Evolutionary conservation across 30 jellyfish, hydroid and myxozoan species (phyloP), one percentile per base, ranked within the genome.

Genomic region (Turritopsis dohrnii): DNA sequence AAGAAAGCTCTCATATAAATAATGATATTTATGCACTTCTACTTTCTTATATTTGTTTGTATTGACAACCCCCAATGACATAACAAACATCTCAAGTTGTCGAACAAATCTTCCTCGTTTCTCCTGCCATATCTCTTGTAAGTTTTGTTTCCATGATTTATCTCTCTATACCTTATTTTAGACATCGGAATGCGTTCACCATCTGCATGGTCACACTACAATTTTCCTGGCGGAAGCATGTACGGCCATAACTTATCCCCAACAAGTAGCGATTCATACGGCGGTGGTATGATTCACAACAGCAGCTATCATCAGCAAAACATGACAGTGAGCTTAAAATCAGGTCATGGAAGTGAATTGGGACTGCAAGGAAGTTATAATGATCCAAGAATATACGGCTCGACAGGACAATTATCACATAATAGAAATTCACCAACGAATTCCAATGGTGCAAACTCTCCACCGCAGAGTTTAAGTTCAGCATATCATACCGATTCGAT

Each of bases 221-320:
- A 89, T 52, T 84, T 84, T 31, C 88, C 96, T 23, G 85, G 92
- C 30, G 97, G 97, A 22, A 77, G 54, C 28, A 24, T 89, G 53
- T 94, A 94, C 96, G 95, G 96, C 66, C 99, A 94, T 41, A 94
- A 89, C 87, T 52, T 94, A 21, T 94, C 99, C 20, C 99, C 99
- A 18, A 83, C 96, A 29, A 88, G 71, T n/a, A 82, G 71, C 41
- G 89, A 82, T 26, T 65, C 89, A 16, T 82, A 88, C 84, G 96
- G 96, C 16, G 88, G 86, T 29, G 85, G 95, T 26, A 75, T 94
- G 93, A 88, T 88, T 26, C 97, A 94, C 52, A 87, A 85, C 87
- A 90, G 89, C 24, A 85, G 84, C 60, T 86, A 91, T 41, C 80
- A 84, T 88, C 96, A 89, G 74, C 97, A 86, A 85, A 82, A 89